Evolutionary conservation across 2,113 vertebrate genomes (phyloP).

Genomic region (Bubo bubo): DNA sequence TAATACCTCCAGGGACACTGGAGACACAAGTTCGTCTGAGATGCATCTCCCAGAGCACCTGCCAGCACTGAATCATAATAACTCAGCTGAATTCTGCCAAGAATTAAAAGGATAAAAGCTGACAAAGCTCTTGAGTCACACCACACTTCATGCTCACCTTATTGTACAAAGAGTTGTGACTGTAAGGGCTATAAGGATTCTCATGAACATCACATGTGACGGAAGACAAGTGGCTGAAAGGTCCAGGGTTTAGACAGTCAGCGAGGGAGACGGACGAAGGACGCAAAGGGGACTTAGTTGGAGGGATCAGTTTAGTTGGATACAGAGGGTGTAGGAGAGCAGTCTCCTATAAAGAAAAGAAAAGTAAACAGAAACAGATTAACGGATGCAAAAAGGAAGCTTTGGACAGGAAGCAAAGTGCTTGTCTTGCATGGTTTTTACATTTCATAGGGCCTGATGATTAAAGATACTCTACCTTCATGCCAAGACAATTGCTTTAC

Average conservation of each 20-base stretch:
- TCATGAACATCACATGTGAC: conserved; percentile 2
- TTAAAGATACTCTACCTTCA: neutral
- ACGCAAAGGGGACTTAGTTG: conserved; percentile 50
- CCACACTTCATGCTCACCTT: conserved; percentile 47
- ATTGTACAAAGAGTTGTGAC: conserved; percentile 32
- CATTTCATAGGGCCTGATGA: neutral
- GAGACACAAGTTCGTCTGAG: neutral
- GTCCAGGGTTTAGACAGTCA: conserved; percentile 56
- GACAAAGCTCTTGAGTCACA: neutral
- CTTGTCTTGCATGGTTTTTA: neutral
- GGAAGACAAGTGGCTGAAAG: conserved; percentile 66
- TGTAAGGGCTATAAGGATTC: conserved; percentile 44
- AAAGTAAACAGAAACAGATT: conserved; percentile 24
- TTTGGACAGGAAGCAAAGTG: neutral
- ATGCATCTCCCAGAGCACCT: neutral
- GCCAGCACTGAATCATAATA: neutral
- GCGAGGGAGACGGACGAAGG: conserved; percentile 13
- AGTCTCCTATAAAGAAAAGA: conserved; percentile 33
- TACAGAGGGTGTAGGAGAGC: conserved; percentile 46
- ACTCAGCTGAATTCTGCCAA: neutral
- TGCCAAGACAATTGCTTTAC: neutral
- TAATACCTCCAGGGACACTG: neutral
- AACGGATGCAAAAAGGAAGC: neutral
- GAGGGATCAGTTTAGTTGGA: conserved; percentile 50
- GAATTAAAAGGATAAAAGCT: neutral